These are phyloP conservation scores for Drosophila chauvacae DNA, from an alignment of 1,140 invertebrate genomes.

Conservation along the genomic window DNA sequence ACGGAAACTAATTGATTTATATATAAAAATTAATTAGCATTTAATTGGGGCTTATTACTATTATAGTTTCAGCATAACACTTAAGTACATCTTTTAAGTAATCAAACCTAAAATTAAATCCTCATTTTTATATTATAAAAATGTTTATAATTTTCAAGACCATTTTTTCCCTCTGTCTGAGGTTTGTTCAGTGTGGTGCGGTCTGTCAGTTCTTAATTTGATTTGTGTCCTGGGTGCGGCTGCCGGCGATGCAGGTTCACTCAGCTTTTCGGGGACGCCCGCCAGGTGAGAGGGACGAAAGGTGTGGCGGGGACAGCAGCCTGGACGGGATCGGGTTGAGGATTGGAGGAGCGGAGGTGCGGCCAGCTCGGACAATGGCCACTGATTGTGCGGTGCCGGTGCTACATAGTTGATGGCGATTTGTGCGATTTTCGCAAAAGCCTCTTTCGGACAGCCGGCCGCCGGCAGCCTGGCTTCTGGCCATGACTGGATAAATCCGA, in stretches of 20 bases:
- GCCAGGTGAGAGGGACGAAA: constrained; percentile 34
- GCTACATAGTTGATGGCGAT: constrained; percentile 38
- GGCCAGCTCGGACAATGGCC: constrained; percentile 39
- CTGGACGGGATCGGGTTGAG: background rate
- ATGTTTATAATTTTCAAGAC: background rate
- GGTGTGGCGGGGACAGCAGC: background rate
- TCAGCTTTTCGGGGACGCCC: constrained; percentile 25
- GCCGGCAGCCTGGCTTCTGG: constrained; percentile 11
- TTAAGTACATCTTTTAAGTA: background rate
- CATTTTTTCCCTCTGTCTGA: background rate
- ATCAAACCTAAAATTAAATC: background rate
- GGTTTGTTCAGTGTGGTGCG: constrained; percentile 31
- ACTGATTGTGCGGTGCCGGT: constrained; percentile 42
- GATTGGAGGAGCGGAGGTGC: constrained; percentile 11
- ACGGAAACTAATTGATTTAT: background rate
- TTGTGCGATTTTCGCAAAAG: constrained; percentile 20
- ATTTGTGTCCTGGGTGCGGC: constrained; percentile 59
- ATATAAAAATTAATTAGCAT: too few relatives aligned
- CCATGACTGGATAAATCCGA: constrained; percentile 24
- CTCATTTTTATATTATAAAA: background rate
- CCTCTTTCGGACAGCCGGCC: background rate
- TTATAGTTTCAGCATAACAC: background rate
- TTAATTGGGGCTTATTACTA: background rate
- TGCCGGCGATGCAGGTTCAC: constrained; percentile 45
- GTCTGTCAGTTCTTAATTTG: constrained; percentile 56